Conservation (phyloP, 2,113 vertebrate species). For the Hymenochirus boettgeri region DNA sequence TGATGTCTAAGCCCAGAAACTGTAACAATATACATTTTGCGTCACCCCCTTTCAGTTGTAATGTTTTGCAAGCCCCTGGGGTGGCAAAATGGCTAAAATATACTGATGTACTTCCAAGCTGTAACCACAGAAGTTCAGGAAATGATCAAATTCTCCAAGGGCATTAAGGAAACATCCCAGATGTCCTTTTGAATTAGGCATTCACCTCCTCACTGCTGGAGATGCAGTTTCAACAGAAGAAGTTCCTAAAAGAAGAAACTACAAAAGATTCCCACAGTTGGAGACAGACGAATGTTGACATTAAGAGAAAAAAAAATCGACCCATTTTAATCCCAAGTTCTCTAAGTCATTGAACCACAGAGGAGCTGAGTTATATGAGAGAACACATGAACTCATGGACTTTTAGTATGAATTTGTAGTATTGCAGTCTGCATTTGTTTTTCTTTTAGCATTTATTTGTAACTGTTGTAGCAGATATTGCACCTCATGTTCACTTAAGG, state of each 20-base stretch:
- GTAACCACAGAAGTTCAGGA: constrained; percentile 36
- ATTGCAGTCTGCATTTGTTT: no score
- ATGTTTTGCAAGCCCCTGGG: constrained; percentile 17
- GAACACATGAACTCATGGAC: no score
- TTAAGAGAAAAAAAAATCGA: background rate
- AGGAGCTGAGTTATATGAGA: no score
- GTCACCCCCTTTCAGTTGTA: background rate
- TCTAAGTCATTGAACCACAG: no score
- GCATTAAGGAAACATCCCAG: constrained; percentile 34
- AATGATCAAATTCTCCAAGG: constrained; percentile 37
- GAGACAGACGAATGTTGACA: constrained; percentile 14
- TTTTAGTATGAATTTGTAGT: no score
- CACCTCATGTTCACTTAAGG: no score
- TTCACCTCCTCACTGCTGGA: constrained; percentile 20
- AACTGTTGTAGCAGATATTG: no score
- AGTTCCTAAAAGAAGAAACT: constrained; percentile 3
- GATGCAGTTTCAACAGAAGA: constrained; percentile 15
- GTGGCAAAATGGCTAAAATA: constrained; percentile 19
- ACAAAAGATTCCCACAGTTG: background rate
- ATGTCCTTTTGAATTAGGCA: constrained; percentile 35
- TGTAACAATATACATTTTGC: no score
- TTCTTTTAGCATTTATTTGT: no score
- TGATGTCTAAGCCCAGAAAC: no score
- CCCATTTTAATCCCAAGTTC: background rate
- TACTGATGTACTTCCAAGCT: constrained; percentile 35